phyloP scores from a whole-genome alignment of 2,113 vertebrate species.

The Pimephales promelas region DNA sequence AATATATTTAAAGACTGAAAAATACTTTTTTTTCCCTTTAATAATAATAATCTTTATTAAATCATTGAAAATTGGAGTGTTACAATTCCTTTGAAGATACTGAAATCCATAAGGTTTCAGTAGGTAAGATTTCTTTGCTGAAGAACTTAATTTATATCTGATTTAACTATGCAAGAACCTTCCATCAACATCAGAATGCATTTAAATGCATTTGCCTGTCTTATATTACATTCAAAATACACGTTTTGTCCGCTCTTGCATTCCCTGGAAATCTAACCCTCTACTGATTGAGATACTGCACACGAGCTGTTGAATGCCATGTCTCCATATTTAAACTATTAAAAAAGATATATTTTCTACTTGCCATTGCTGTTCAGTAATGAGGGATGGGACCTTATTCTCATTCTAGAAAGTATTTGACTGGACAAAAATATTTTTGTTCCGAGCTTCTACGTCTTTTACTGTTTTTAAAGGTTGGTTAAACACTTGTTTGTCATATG shows the following conservation, averaged over 20 bases:
- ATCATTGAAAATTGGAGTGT: background rate
- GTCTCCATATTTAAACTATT: background rate
- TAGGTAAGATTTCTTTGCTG: background rate
- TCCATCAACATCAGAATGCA: background rate
- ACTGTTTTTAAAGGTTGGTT: background rate
- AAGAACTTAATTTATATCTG: too few relatives aligned
- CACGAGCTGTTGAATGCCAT: background rate
- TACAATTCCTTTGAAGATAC: background rate
- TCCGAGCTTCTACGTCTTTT: too few relatives aligned
- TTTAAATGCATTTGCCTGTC: background rate
- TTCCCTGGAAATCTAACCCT: background rate
- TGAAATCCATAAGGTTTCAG: background rate
- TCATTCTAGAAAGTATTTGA: background rate
- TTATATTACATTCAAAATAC: background rate
- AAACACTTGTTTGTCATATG: background rate
- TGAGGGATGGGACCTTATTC: too few relatives aligned
- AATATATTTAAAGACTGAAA: too few relatives aligned
- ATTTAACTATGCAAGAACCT: too few relatives aligned
- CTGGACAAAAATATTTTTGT: background rate
- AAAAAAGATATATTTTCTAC: background rate
- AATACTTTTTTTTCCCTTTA: too few relatives aligned
- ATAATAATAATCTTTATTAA: too few relatives aligned
- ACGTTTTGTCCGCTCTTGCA: background rate
- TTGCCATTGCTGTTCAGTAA: background rate
- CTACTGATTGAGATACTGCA: background rate